Conservation (phyloP, 2,113 vertebrate species). For the Xenopus laevis region DNA sequence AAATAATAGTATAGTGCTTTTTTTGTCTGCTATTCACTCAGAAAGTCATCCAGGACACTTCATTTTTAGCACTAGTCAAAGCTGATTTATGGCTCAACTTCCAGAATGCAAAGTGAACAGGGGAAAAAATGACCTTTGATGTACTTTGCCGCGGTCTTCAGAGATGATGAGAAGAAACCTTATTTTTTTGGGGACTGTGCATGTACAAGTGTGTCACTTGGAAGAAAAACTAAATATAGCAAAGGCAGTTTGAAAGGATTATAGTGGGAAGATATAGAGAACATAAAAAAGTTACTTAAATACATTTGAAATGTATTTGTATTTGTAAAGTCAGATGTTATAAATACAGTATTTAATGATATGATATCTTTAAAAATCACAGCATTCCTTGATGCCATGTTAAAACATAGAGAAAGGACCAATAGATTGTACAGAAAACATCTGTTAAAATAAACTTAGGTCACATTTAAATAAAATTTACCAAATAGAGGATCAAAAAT, state of each 20-base stretch:
- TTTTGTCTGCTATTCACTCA: background rate
- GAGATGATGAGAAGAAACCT: constrained; percentile 3
- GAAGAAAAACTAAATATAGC: constrained; percentile 38
- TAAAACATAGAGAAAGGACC: too few relatives aligned
- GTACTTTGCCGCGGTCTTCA: constrained; percentile 24
- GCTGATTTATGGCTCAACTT: constrained; percentile 24
- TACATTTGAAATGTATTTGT: too few relatives aligned
- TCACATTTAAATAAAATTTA: too few relatives aligned
- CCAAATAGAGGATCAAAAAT: too few relatives aligned
- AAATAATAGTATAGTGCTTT: background rate
- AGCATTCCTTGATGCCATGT: too few relatives aligned
- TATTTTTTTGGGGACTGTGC: background rate
- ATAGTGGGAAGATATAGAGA: too few relatives aligned
- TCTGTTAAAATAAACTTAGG: too few relatives aligned
- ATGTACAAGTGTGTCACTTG: constrained; percentile 23
- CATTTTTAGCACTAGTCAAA: constrained; percentile 34
- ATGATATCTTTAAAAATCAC: too few relatives aligned
- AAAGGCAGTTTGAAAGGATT: background rate
- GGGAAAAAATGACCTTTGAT: constrained; percentile 39
- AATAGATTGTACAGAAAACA: too few relatives aligned
- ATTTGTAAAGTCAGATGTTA: too few relatives aligned
- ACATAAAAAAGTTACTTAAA: too few relatives aligned
- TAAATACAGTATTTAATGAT: too few relatives aligned
- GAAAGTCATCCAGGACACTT: constrained; percentile 13
- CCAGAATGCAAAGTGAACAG: constrained; percentile 32